Conservation (phyloP, 2,888 invertebrate species). For the Anthophora plumipes region DNA sequence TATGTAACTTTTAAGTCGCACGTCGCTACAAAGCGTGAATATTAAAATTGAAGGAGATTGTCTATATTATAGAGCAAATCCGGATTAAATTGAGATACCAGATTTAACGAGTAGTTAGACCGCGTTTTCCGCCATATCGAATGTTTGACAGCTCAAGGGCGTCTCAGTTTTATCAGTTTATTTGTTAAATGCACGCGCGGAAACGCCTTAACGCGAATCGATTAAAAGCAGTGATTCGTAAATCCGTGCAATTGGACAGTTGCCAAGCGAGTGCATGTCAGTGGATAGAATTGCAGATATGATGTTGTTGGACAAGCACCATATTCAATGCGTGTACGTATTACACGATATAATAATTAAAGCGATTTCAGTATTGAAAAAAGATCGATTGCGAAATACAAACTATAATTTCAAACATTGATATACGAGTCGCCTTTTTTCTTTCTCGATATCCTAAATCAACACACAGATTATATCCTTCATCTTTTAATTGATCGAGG, state of each 20-base stretch:
- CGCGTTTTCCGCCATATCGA: not conserved
- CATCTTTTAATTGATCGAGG: not conserved
- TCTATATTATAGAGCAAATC: not conserved
- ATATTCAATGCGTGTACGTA: not conserved
- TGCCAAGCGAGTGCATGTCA: slow-evolving; percentile 1
- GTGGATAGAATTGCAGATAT: not conserved
- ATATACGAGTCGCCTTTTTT: not conserved
- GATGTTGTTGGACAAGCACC: not conserved
- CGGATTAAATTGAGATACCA: not conserved
- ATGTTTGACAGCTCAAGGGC: not conserved
- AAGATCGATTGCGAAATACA: not conserved
- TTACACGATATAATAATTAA: slow-evolving; percentile 15
- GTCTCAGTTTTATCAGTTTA: not conserved
- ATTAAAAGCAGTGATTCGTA: not conserved
- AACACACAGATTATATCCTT: not conserved
- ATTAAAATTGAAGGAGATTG: not conserved
- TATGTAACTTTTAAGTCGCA: too few species aligned
- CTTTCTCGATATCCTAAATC: not conserved
- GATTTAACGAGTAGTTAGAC: not conserved
- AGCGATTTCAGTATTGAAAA: not conserved
- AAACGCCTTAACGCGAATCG: not conserved
- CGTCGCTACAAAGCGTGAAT: too few species aligned
- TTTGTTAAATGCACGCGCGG: not conserved
- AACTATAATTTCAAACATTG: slow-evolving; percentile 10
- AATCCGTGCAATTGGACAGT: not conserved